Evolutionary conservation across 1,140 invertebrate species (phyloP), one percentile per base, ranked within the genome.

Genomic region (Brachionus rotundiformis): DNA sequence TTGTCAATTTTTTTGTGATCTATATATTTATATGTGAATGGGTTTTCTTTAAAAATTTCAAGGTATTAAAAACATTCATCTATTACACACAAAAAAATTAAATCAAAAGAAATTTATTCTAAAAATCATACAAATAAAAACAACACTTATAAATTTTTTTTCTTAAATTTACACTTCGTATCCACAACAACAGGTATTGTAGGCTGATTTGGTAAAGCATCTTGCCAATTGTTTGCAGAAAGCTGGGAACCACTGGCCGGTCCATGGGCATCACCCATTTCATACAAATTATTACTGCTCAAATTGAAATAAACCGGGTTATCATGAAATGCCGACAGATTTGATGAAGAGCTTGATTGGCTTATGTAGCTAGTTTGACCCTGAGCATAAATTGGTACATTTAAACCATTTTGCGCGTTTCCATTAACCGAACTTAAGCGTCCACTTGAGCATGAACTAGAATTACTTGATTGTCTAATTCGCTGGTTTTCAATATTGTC

Each of bases 251-350:
- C 36, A 6, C 63, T 68, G 7, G 63, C 31, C 4, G 31, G 63
- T 3, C 36, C 4, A 36, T n/a, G 29, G 29, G 27, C 33, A 36
- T 33, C 27, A 19, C 63, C 29, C n/a, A 16, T 68, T 19, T 68
- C 63, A 19, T 68, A 36, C 63, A 68, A 39, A 27, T 63, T 63
- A 31, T 1, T 63, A 63, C 11, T 63, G 59, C 25, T 29, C 25
- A 63, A 63, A 68, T 36, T 68, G n/a, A 68, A 68, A 68, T 68
- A 68, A 36, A 68, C 63, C 63, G 63, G 63, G 8, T 68, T 68
- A 16, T 68, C 63, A 33, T 36, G 11, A 29, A 33, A 63, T 31
- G 29, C 29, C 5, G 61, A 27, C 13, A 33, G 61, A 36, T 68
- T 68, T 36, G 63, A 36, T 16, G 63, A 68, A 3, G 31, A 68